Evolutionary conservation across 2,888 invertebrate genomes (phyloP).

Genomic region (Hypolimnas misippus): DNA sequence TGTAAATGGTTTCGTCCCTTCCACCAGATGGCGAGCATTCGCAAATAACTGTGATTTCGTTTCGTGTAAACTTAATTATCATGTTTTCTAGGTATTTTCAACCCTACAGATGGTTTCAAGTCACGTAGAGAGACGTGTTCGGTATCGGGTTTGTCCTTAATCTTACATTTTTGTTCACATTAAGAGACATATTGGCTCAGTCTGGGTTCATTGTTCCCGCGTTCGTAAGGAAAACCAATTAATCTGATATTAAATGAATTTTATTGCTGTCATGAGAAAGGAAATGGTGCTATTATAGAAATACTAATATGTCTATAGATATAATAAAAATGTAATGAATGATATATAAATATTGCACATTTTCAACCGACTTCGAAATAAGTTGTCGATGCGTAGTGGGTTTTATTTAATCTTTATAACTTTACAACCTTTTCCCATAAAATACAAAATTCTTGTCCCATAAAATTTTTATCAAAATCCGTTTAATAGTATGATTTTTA

Average conservation of each 20-base stretch:
- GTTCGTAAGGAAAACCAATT: background rate
- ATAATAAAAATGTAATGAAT: no score
- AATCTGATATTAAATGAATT: background rate
- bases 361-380: no score
- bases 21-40: background rate
- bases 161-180: slow-evolving; percentile 4
- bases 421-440: no score
- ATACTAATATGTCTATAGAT: no score
- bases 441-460: no score
- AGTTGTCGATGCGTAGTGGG: no score
- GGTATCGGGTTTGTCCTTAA: background rate
- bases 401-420: no score
- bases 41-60: slow-evolving; percentile 7
- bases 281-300: no score
- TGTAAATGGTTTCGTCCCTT: background rate
- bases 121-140: slow-evolving; percentile 5
- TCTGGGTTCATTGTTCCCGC: background rate
- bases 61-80: slow-evolving; percentile 4
- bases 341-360: no score
- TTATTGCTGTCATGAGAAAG: no score
- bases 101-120: background rate
- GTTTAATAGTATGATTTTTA: no score
- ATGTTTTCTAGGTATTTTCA: background rate
- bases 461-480: no score
- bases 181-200: background rate